phyloP scores from a whole-genome alignment of 2,888 invertebrate genomes.

The Bedellia somnulentella region DNA sequence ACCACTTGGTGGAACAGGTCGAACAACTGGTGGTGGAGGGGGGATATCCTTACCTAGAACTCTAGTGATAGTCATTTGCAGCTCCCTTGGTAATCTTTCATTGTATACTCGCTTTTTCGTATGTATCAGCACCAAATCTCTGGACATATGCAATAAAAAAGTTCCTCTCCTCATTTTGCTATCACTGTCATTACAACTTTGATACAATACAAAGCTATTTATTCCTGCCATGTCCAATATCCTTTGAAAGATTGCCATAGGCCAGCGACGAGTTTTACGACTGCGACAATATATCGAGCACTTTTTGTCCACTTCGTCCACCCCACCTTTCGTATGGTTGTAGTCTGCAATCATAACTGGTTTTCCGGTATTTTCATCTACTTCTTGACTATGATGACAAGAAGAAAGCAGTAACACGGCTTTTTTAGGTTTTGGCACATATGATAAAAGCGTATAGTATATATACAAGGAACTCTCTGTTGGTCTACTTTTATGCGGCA shows the following conservation, averaged over 20 bases:
- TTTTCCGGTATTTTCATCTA: conserved; percentile 7
- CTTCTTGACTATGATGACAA: conserved; percentile 8
- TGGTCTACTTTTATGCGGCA: background rate
- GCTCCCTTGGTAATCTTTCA: conserved; percentile 10
- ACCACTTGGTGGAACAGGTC: conserved; percentile 6
- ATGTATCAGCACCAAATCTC: conserved; percentile 9
- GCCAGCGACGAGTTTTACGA: conserved; percentile 8
- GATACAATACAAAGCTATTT: conserved; percentile 6
- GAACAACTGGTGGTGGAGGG: conserved; percentile 5
- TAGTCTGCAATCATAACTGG: conserved; percentile 10
- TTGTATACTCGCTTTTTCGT: too few species aligned
- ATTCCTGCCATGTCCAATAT: conserved; percentile 10
- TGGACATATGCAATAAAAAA: conserved; percentile 10
- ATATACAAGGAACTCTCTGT: background rate
- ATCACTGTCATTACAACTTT: too few species aligned
- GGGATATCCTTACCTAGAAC: conserved; percentile 10
- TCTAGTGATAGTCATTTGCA: conserved; percentile 8
- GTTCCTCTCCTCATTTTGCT: too few species aligned
- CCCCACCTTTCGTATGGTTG: conserved; percentile 9
- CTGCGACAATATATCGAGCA: conserved; percentile 7
- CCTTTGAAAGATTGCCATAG: conserved; percentile 11
- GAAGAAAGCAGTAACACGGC: conserved; percentile 8
- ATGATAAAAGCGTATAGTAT: background rate
- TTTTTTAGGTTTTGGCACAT: background rate
- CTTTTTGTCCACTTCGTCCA: conserved; percentile 7